Evolutionary conservation across 35 echinoderm and acorn worm genomes (phyloP), one percentile per base, ranked within the genome.

Genomic region (Ptychodera flava): DNA sequence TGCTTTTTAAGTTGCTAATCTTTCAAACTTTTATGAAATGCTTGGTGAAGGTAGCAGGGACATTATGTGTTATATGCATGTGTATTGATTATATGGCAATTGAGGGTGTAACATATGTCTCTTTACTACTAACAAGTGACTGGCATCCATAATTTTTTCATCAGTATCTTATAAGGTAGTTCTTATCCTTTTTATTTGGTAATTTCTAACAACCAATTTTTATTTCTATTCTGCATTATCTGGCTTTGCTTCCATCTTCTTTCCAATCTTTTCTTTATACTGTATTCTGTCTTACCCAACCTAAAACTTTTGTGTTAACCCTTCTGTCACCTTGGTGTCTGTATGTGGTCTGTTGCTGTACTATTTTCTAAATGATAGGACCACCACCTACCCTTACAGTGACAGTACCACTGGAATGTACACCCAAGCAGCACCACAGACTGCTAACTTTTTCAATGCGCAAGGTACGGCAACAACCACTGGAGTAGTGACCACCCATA

Each of bases 301-400:
- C n/a, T n/a, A n/a, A n/a, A n/a, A n/a, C n/a, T n/a, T n/a, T n/a
- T n/a, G n/a, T n/a, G n/a, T n/a, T n/a, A n/a, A n/a, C 6, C 22
- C 45, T 64, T 22, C 22, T 64, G 45, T 64, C 45, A 64, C 45
- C 45, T 64, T 64, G 6, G 22, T 64, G 45, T 64, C 45, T 64
- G 45, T 64, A 22, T 64, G 6, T 64, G 45, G 45, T 64, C 45
- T 64, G 45, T 64, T 64, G 22, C 45, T 64, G 22, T 64, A 64
- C 45, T 64, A 64, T 64, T 64, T n/a, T 64, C 45, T 64, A 64
- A 64, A 64, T 64, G 85, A 89, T 93, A 99, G 96, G 96, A 85
- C 96, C 90, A 97, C 91, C 93, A 91, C 90, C 91, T 99, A 99
- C 91, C 93, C 93, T 94, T 99, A 99, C 96, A 99, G 96, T 86